Conservation (phyloP, 2,113 vertebrate species). For the Bungarus multicinctus region DNA sequence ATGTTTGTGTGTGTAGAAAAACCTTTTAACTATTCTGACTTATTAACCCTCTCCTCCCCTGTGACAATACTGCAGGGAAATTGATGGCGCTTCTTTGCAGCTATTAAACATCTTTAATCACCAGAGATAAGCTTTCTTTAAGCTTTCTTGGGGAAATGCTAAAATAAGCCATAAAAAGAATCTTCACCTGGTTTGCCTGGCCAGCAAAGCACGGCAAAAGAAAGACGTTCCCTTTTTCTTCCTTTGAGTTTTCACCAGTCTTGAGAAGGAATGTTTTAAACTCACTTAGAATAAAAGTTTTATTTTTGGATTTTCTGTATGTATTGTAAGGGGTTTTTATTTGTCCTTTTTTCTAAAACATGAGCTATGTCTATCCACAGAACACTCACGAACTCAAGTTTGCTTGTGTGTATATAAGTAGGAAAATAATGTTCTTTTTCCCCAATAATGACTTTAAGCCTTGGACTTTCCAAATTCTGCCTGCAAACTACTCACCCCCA, state of each 20-base stretch:
- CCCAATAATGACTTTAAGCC: too few relatives aligned
- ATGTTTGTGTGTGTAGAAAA: background rate
- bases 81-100: background rate
- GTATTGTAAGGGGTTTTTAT: background rate
- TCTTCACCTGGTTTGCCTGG: background rate
- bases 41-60: background rate
- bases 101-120: background rate
- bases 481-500: background rate
- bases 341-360: background rate
- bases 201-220: background rate
- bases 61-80: background rate
- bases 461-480: too few relatives aligned
- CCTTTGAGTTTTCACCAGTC: background rate
- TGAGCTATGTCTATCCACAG: background rate
- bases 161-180: background rate
- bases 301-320: background rate
- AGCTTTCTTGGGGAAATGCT: background rate
- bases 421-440: too few relatives aligned
- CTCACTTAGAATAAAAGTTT: background rate
- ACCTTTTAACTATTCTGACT: background rate
- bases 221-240: background rate
- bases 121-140: background rate
- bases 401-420: too few relatives aligned
- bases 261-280: background rate
- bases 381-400: too few relatives aligned